Evolutionary conservation across 2,888 invertebrate genomes (phyloP), one percentile per base, ranked within the genome.

Genomic region (Tenthredo amoena): DNA sequence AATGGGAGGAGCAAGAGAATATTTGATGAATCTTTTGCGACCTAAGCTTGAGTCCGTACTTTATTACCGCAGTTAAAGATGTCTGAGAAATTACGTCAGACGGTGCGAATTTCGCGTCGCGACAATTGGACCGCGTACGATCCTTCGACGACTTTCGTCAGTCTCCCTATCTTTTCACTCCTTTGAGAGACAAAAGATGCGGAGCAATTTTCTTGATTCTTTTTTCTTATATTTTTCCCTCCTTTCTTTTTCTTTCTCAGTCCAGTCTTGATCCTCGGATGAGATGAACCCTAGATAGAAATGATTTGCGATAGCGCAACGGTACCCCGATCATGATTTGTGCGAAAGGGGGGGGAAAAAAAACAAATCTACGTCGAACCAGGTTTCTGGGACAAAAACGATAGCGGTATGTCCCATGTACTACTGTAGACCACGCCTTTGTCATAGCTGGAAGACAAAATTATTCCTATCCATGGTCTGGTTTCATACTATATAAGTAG

Each of bases 361-460:
- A 62, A 81, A 81, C 21, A 21, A 62, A 62, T 10, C 62, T 12
- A 81, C n/a, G 34, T 81, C 40, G 21, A 81, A 62, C 40, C 40
- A 40, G 81, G 81, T 81, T 81, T 81, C 81, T 81, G 81, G 81
- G 81, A 58, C 81, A 81, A 62, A 40, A 62, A 34, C 81, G 58
- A 62, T 62, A 37, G 58, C 21, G 40, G 62, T 21, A 12, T 62
- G 21, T 81, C 62, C 12, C 47, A 15, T 62, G 62, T 40, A 21
- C 21, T 21, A 15, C 37, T 62, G n/a, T 21, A n/a, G 34, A 81
- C 62, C 37, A 62, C 81, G 26, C 58, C 81, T 58, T 81, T 81
- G 81, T 58, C 40, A 62, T 12, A 81, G 40, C 40, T 40, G n/a
- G 26, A n/a, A 62, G 18, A 81, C 81, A 50, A 77, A 77, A 77